These are phyloP conservation scores for Halictus rubicundus DNA, from an alignment of 1,140 invertebrate species.

Conservation along the genomic window DNA sequence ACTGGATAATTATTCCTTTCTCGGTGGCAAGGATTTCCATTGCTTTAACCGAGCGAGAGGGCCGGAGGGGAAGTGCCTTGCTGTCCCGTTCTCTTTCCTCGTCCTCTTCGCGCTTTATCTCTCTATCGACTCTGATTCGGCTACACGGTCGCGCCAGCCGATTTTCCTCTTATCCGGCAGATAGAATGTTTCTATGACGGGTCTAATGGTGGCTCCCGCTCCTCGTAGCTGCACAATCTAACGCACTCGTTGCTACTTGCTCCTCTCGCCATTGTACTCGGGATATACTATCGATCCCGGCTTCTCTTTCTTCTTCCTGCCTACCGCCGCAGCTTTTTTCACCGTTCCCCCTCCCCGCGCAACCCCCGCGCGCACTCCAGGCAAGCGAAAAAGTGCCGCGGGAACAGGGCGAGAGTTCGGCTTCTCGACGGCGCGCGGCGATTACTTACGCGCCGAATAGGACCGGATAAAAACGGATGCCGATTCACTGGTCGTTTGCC, in stretches of 20 bases:
- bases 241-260: constrained; percentile 58
- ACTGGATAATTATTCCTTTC: constrained; percentile 62
- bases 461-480: constrained; percentile 37
- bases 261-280: constrained; percentile 64
- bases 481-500: constrained; percentile 5
- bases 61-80: not conserved
- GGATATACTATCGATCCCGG: constrained; percentile 66
- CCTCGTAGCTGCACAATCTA: constrained; percentile 65
- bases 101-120: not conserved
- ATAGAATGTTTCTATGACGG: constrained; percentile 57
- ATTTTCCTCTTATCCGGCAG: constrained; percentile 38
- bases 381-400: constrained; percentile 28
- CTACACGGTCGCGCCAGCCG: constrained; percentile 1
- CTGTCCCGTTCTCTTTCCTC: not conserved
- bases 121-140: not conserved
- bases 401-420: constrained; percentile 13
- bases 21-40: constrained; percentile 50
- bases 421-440: constrained; percentile 39
- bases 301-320: constrained; percentile 39
- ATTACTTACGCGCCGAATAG: constrained; percentile 44
- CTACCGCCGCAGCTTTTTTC: not conserved
- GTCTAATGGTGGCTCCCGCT: constrained; percentile 61
- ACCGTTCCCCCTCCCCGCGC: not conserved
- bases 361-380: no score
- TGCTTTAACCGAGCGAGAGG: constrained; percentile 22